Evolutionary conservation across 2,888 invertebrate species (phyloP).

Genomic region (Drosophila meridionalis): DNA sequence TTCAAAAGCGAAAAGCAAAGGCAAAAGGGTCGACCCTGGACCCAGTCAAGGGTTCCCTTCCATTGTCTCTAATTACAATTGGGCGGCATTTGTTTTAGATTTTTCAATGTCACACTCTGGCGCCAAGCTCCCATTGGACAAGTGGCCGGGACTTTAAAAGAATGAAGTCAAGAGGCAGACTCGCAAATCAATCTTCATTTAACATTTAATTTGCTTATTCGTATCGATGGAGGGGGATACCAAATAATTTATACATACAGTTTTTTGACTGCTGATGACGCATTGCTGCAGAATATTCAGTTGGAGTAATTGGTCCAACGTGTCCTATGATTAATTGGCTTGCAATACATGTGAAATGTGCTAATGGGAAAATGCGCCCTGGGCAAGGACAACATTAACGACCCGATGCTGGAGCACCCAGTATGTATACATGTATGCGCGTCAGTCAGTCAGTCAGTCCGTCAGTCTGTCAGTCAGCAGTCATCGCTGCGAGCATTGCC

Average conservation of each 20-base stretch:
- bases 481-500: background rate
- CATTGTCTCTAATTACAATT: conserved; percentile 78
- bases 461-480: background rate
- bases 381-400: conserved; percentile 33
- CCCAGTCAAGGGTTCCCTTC: conserved; percentile 49
- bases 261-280: conserved; percentile 5
- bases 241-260: conserved; percentile 9
- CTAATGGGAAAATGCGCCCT: conserved; percentile 23
- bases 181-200: conserved; percentile 79
- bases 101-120: conserved; percentile 48
- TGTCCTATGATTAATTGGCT: conserved; percentile 46
- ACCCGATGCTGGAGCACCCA: conserved; percentile 9
- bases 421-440: too few species aligned
- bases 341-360: conserved; percentile 27
- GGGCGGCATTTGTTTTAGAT: conserved; percentile 67
- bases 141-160: conserved; percentile 27
- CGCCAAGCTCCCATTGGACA: conserved; percentile 25
- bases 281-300: conserved; percentile 12
- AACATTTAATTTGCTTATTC: conserved; percentile 71
- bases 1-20: conserved; percentile 48
- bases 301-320: conserved; percentile 7
- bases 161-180: conserved; percentile 42
- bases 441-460: background rate
- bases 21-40: conserved; percentile 62
- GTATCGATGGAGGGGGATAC: conserved; percentile 33